phyloP scores from a whole-genome alignment of 2,113 vertebrate genomes.

The Arvicanthis niloticus region DNA sequence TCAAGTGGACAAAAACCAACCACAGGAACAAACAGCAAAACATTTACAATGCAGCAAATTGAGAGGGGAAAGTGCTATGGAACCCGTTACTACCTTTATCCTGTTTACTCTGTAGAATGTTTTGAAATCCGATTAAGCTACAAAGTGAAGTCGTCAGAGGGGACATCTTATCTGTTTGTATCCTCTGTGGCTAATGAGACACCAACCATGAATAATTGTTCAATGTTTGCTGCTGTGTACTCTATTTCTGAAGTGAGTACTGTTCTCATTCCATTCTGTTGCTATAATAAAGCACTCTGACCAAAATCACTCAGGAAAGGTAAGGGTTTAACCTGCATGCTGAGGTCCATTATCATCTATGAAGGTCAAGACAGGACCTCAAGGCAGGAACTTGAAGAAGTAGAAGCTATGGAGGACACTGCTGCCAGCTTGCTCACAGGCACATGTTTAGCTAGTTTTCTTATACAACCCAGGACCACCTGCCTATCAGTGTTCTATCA shows the following conservation, averaged over 20 bases:
- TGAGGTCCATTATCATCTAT: not conserved
- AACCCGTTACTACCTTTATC: not conserved
- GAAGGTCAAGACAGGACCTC: not conserved
- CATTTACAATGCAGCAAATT: not conserved
- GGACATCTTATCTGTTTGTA: not conserved
- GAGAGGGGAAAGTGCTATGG: not conserved
- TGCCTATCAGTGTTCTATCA: not conserved
- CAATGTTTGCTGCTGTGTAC: not conserved
- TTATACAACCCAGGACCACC: not conserved
- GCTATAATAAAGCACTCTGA: not conserved
- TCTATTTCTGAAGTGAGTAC: constrained; percentile 18
- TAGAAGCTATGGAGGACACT: not conserved
- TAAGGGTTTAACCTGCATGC: not conserved
- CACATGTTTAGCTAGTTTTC: not conserved
- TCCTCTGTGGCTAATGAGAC: not conserved
- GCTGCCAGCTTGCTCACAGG: not conserved
- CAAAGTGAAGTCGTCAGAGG: not conserved
- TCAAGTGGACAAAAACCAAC: not conserved
- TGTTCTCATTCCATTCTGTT: not conserved
- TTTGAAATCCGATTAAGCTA: not conserved
- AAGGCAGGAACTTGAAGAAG: not conserved
- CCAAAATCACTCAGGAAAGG: not conserved
- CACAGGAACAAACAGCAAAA: not conserved
- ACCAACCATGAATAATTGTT: not conserved
- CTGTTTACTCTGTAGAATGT: not conserved